Evolutionary conservation across 2,797 vertebrate genomes (phyloP), one percentile per base, ranked within the genome.

Genomic region (Paedocypris micromegethes): DNA sequence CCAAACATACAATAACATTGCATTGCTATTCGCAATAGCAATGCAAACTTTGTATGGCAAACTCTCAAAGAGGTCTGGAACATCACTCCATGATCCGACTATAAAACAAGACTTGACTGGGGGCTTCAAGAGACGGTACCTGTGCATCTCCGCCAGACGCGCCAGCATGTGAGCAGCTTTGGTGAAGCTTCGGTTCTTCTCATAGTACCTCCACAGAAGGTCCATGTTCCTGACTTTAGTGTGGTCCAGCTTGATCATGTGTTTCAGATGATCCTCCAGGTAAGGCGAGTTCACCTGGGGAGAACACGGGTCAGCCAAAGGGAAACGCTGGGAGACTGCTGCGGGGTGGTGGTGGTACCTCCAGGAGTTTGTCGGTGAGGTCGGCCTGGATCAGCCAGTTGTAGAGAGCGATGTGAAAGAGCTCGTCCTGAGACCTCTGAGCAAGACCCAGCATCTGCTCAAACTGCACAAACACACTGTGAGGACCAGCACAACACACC

Each of bases 301-400:
- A 37, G 44, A 9, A 9, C 43, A 2, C 51, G 3, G 7, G 44
- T 53, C 1, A 42, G 67, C 2, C 8, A 40, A 5, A 46, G 1
- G 45, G 0, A 46, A 3, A 0, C 2, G 2, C 7, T 38, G 7
- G 2, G 3, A 6, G 2, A 5, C 23, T 1, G 5, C 2, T 3
- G 61, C 1, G 3, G 40, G 38, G 0, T 0, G 5, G 3, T 0
- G 3, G 51, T n/a, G 56, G 83, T 87, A 99, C 96, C 94, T 98
- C 92, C 1, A 99, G 85, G 44, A 99, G 86, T 72, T 98, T 98
- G 84, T 99, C 97, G 0, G 91, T 89, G 73, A 98, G 90, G 74
- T 98, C 97, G 1, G 89, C 94, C 82, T 96, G 94, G 78, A 99
- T 95, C 64, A 99, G 88, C 96, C 96, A 99, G 80, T 98, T 96